Evolutionary conservation across 2,888 invertebrate species (phyloP).

Genomic region (Drosophila affinis): DNA sequence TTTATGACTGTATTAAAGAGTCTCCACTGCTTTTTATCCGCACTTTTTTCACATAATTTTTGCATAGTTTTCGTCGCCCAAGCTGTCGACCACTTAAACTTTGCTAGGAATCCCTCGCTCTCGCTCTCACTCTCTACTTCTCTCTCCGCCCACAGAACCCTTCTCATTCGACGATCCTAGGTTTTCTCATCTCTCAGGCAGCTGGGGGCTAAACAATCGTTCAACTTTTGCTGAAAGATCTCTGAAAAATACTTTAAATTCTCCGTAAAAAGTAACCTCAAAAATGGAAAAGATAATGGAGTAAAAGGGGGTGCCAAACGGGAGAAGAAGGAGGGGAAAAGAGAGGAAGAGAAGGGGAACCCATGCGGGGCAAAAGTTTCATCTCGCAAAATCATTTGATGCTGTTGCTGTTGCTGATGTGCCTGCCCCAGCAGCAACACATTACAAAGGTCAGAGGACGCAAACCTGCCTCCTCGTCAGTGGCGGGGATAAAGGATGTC

Average conservation of each 20-base stretch:
- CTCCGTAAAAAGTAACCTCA: background rate
- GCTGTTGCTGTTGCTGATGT: background rate
- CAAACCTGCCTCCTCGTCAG: too few relatives aligned
- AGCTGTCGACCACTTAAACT: conserved; percentile 37
- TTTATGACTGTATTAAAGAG: conserved; percentile 80
- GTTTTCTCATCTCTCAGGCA: background rate
- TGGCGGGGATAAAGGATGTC: background rate
- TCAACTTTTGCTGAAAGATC: conserved; percentile 5
- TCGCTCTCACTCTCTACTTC: background rate
- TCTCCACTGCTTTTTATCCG: conserved; percentile 19
- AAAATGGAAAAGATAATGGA: background rate
- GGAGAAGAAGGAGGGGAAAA: background rate
- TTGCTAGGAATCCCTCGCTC: background rate
- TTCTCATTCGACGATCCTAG: background rate
- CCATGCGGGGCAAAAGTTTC: background rate
- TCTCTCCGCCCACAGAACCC: background rate
- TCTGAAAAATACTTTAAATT: background rate
- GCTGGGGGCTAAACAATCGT: background rate
- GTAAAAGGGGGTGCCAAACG: background rate
- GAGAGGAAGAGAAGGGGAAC: background rate
- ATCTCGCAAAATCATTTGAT: background rate
- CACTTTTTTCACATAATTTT: conserved; percentile 57
- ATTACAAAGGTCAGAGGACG: background rate
- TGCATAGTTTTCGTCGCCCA: conserved; percentile 67
- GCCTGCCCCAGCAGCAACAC: background rate